These are phyloP conservation scores for Ctenomys sociabilis DNA, from an alignment of 2,113 vertebrate genomes.

Conservation along the genomic window DNA sequence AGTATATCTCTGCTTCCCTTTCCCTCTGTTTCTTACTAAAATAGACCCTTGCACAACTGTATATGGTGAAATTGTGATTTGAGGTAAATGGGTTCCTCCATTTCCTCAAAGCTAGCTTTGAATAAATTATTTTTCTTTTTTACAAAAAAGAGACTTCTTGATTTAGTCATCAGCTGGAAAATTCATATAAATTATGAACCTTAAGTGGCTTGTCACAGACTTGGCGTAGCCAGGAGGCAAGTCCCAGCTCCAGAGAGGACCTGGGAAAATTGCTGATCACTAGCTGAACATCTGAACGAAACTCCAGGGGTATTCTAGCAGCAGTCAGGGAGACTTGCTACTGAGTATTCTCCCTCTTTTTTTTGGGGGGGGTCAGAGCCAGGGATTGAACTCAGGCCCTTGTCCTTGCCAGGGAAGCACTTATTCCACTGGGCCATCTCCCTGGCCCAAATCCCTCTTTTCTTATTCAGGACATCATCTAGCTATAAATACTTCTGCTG, in stretches of 20 bases:
- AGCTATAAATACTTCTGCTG: not conserved
- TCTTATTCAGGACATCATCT: not conserved
- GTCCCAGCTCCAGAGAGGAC: not conserved
- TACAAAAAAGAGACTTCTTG: not conserved
- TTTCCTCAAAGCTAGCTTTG: not conserved
- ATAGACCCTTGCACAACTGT: not conserved
- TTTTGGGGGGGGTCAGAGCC: too few relatives aligned
- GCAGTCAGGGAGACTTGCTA: not conserved
- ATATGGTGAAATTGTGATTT: not conserved
- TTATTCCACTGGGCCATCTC: too few relatives aligned
- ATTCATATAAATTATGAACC: not conserved
- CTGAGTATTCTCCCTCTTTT: not conserved
- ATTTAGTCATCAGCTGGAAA: not conserved
- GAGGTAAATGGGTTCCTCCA: not conserved
- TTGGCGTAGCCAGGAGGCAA: not conserved
- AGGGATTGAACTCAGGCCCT: too few relatives aligned
- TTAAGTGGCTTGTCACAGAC: not conserved
- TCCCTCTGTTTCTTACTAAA: not conserved
- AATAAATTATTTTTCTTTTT: not conserved
- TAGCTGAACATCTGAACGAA: too few relatives aligned
- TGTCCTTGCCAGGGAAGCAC: too few relatives aligned
- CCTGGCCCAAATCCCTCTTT: too few relatives aligned
- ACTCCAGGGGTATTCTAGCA: not conserved
- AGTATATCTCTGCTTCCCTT: not conserved
- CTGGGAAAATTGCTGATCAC: not conserved